Evolutionary conservation across 2,113 vertebrate genomes (phyloP).

Genomic region (Sylvilagus bachmani): DNA sequence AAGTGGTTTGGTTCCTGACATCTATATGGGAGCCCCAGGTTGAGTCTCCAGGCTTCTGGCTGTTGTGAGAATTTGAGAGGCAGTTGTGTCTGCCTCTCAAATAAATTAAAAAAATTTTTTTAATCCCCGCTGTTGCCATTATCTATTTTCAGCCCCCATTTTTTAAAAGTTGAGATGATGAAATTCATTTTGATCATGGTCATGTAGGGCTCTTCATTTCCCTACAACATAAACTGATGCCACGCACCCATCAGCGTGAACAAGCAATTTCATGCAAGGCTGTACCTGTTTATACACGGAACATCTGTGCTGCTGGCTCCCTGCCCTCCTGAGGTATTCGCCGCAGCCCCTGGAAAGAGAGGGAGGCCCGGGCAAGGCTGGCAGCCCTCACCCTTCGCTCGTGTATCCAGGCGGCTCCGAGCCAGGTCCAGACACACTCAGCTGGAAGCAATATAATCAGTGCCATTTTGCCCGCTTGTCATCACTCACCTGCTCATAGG

Average conservation of each 20-base stretch:
- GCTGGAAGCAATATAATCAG: background rate
- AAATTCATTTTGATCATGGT: slow-evolving; percentile 66
- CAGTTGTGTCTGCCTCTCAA: too few species aligned
- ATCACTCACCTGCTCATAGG: background rate
- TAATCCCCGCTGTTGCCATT: background rate
- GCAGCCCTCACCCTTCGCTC: rapidly evolving
- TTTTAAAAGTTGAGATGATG: background rate
- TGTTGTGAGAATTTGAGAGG: too few species aligned
- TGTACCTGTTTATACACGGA: slow-evolving; percentile 47
- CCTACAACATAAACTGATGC: background rate
- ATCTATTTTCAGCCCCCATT: slow-evolving; percentile 59
- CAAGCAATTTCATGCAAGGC: slow-evolving; percentile 51
- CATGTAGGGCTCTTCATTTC: slow-evolving; percentile 3
- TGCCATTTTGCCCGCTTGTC: background rate
- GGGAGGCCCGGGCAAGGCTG: background rate
- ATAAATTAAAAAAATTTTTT: too few species aligned
- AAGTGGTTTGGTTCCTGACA: too few species aligned
- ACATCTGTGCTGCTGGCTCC: slow-evolving; percentile 14
- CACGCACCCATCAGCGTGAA: background rate
- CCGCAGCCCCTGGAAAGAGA: background rate
- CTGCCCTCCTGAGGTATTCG: background rate
- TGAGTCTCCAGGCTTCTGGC: too few species aligned
- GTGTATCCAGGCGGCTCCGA: background rate
- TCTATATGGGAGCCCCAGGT: too few species aligned
- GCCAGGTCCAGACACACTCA: background rate